Evolutionary conservation across 2,888 invertebrate species (phyloP), one percentile per base, ranked within the genome.

Genomic region (Taphrorychus bicolor): DNA sequence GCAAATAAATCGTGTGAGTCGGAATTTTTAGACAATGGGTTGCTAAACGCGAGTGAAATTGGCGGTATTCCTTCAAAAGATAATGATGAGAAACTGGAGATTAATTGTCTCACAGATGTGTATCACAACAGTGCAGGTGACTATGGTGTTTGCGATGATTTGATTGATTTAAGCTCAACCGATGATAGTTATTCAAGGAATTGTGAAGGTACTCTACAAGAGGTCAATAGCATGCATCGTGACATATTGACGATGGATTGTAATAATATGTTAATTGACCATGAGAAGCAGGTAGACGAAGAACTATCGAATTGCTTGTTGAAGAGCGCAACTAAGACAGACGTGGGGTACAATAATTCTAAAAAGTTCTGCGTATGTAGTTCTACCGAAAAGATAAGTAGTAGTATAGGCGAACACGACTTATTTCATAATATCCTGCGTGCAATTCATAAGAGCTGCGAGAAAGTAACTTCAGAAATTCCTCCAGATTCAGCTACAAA

Each of bases 11-110:
- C 45, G 45, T 45, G 45, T 17, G 45, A 45, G 17, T 14, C 17
- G 45, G 45, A 14, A 45, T 17, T 22, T 22, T 24, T 40, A 22
- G 24, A 66, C 66, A 66, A 66, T 41, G 42, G 57, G 32, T 66
- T 66, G 49, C 58, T 19, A 54, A 66, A 60, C 22, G 54, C 16
- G 11, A 21, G 23, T n/a, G 54, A 49, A 54, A 45, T 17, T 45
- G 2, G 2, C 14, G 24, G n/a, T n/a, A n/a, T n/a, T n/a, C n/a
- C n/a, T n/a, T n/a, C n/a, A n/a, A n/a, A 56, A 22, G 3, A 52
- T 42, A 58, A 58, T 48, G 59, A 45, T n/a, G 59, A n/a, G 41
- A 45, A 53, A 58, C 57, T 41, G 41, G 32, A 61, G 17, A 54
- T 53, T 4, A 52, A 23, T 45, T 19, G 24, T 16, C 32, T 11